Evolutionary conservation across 2,113 vertebrate species (phyloP).

Genomic region (Dasypus novemcinctus): DNA sequence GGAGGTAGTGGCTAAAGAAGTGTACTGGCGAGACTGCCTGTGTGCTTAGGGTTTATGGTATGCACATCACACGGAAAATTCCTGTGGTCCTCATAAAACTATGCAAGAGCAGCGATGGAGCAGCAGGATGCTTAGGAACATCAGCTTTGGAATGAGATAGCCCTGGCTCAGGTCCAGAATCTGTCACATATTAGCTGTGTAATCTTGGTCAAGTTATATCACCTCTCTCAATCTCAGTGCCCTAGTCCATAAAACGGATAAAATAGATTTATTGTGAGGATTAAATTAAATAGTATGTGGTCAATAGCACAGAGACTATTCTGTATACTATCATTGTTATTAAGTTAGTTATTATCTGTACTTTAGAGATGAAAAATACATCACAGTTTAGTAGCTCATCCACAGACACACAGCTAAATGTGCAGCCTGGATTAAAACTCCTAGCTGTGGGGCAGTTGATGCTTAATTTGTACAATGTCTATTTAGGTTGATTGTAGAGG

Average conservation of each 20-base stretch:
- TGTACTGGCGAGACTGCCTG: fast-evolving
- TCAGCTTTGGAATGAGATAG: neutral
- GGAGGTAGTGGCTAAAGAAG: neutral
- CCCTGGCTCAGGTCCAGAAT: neutral
- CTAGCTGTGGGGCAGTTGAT: too few relatives aligned
- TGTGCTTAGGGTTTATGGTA: neutral
- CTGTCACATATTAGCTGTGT: too few relatives aligned
- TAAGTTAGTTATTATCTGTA: neutral
- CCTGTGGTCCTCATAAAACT: neutral
- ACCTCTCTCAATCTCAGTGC: neutral
- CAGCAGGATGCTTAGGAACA: neutral
- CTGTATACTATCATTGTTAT: neutral
- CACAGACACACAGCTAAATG: neutral
- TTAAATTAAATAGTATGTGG: neutral
- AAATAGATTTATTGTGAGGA: neutral
- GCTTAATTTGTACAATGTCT: too few relatives aligned
- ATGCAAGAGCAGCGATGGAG: neutral
- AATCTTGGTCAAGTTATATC: neutral
- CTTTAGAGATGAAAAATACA: neutral
- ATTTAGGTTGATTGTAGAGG: too few relatives aligned
- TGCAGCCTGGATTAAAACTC: neutral
- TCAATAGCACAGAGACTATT: neutral
- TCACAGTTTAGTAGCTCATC: neutral
- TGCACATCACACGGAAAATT: neutral
- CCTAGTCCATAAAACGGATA: neutral